A percentile compares a stretch with the other conserved stretches of the same genome.
These are phyloP conservation scores for Steinernema khuongi DNA, from an alignment of 1,140 invertebrate genomes.

Conservation along the genomic window DNA sequence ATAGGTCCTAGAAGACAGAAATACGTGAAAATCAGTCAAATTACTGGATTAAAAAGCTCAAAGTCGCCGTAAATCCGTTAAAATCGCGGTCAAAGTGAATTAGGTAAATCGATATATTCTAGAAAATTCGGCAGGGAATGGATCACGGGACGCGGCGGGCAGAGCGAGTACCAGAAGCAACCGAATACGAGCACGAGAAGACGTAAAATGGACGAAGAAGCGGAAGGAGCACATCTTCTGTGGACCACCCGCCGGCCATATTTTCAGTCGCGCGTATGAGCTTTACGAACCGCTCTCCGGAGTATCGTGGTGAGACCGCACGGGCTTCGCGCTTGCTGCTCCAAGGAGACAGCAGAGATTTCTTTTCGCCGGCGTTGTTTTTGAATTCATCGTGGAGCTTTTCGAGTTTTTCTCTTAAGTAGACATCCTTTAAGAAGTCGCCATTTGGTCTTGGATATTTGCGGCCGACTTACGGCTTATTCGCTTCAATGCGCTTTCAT, in stretches of 20 bases:
- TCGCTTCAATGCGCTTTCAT: too few relatives aligned
- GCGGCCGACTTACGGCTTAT: too few relatives aligned
- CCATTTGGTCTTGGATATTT: too few relatives aligned
- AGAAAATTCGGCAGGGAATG: not conserved
- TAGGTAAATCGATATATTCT: not conserved
- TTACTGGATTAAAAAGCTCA: not conserved
- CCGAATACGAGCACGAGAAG: not conserved
- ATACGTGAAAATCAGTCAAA: not conserved
- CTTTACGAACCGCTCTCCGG: not conserved
- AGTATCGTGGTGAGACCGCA: not conserved
- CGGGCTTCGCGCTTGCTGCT: not conserved
- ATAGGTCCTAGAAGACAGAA: conserved; percentile 27
- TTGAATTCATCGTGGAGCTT: too few relatives aligned
- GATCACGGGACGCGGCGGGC: not conserved
- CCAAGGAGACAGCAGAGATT: too few relatives aligned
- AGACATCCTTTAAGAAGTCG: too few relatives aligned
- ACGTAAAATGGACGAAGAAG: not conserved
- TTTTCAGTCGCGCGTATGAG: not conserved
- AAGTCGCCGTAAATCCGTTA: not conserved
- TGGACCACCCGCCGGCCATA: not conserved
- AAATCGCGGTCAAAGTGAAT: too few relatives aligned
- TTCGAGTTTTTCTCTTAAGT: too few relatives aligned
- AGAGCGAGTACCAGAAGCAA: not conserved
- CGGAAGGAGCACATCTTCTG: not conserved
- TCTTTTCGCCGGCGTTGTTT: too few relatives aligned